Evolutionary conservation across 2,797 vertebrate species (phyloP), one percentile per base, ranked within the genome.

Genomic region (Sebastes steindachneri): DNA sequence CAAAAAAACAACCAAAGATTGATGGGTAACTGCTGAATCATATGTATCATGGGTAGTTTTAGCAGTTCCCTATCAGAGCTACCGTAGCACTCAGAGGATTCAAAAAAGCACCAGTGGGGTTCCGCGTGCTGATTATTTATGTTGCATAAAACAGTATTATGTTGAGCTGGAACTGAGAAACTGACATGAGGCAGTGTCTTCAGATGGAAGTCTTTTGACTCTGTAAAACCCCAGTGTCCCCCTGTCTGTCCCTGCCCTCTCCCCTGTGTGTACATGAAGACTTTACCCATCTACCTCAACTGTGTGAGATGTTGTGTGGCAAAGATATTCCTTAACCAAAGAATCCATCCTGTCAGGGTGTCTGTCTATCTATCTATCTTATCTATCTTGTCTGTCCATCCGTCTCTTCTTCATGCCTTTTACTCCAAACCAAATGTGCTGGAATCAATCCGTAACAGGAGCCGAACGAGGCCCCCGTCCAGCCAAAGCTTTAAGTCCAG

Each of bases 241-340:
- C 78, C 60, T 10, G 66, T 79, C 82, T 69, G 80, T 86, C 87
- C 84, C 55, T 17, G 23, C 68, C 85, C 77, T 55, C 23, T 63
- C 80, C 89, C 85, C 79, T 80, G 88, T 91, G 93, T 94, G 88
- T 95, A 94, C 91, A 95, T 86, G 89, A 95, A 95, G 93, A 96
- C 93, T 95, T 95, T 94, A 94, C 93, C 93, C 95, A 96, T 96
- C 96, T 96, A 96, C 96, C 96, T 96, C 96, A 96, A 96, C 92
- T 95, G 93, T 95, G 92, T 95, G 95, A 95, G 93, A 94, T 94
- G 92, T 94, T 89, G 94, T 95, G 93, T 96, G 95, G 93, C 94
- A 93, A 94, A 95, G 92, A 95, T 95, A 93, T 96, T 95, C 91
- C 93, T 95, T 95, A 96, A 96, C 96, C 96, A 96, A 96, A 96